Base-by-base conservation (phyloP, 2,888 invertebrate genomes). In the Tridacna crocea region DNA sequence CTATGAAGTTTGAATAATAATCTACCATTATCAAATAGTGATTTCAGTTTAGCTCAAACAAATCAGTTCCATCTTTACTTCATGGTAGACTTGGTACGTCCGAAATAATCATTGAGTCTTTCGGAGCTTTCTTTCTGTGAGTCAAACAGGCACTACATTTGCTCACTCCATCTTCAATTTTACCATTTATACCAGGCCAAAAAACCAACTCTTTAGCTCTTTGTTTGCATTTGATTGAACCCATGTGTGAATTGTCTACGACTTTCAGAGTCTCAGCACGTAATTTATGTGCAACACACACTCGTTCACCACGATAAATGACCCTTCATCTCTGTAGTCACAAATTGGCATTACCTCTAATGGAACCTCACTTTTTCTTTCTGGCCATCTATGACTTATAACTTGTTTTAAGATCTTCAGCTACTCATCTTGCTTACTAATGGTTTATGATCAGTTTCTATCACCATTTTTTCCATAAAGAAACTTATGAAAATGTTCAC, bases 161-260 rank as follows among this genome's bases (percentile, higher is more conserved):
- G 19, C 47, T 27, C 51, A 84, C 75, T 12, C 72, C 63, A 17
- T 81, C 68, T 48, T 80, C 83, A 65, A 79, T 82, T n/a, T 82
- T 75, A 13, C 58, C 70, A 27, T 75, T 80, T 79, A 85, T 83
- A 3, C 73, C 68, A 1, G 72, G 77, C 81, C 86, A 86, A 72
- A 82, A 86, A 22, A 83, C 72, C 11, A 86, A 70, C 58, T 86
- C 82, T 72, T 82, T 79, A 13, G 85, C 82, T 11, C 82, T 65
- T 17, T 72, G 46, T 60, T 82, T 80, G 12, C 82, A 82, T 22
- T 87, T 87, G 24, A 87, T 84, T 4, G 75, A 66, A n/a, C 86
- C 82, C 11, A 86, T 27, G 60, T 86, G 82, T 13, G 83, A 73
- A 65, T 77, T 79, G 68, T 84, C 77, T 55, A 82, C 48, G 66